Conservation (phyloP, 2,797 vertebrate species). For the Lophius americanus region DNA sequence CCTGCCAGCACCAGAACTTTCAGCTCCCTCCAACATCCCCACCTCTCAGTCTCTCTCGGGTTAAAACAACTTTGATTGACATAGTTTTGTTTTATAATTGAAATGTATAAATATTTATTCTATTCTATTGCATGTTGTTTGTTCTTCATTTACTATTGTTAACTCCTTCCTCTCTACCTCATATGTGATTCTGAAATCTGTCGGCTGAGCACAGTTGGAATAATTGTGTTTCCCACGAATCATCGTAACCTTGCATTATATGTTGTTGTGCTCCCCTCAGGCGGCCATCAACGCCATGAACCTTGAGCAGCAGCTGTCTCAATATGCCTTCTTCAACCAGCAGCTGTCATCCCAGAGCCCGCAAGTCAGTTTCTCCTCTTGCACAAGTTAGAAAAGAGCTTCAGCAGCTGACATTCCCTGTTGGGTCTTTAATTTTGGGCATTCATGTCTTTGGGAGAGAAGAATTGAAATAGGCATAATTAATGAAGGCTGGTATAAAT, state of each 20-base stretch:
- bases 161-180: not conserved
- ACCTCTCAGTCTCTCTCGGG: conserved; percentile 87
- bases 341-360: conserved; percentile 82
- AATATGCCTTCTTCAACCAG: conserved; percentile 90
- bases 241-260: not conserved
- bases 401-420: not conserved
- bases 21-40: conserved; percentile 88
- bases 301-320: conserved; percentile 91
- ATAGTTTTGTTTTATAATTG: not conserved
- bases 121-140: not conserved
- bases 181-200: not conserved
- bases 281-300: conserved; percentile 89
- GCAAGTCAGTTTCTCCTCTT: conserved; percentile 58
- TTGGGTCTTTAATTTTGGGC: not conserved
- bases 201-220: not conserved
- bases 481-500: too few relatives aligned
- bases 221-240: not conserved
- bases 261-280: conserved; percentile 61
- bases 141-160: not conserved
- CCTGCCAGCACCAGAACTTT: conserved; percentile 81
- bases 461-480: not conserved
- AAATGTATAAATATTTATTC: too few relatives aligned
- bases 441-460: not conserved
- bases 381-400: not conserved
- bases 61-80: not conserved